Percentiles rank a stretch among this genome's conserved stretches.
Conservation (phyloP, 2,888 invertebrate species). For the Ferrisia virgata region DNA sequence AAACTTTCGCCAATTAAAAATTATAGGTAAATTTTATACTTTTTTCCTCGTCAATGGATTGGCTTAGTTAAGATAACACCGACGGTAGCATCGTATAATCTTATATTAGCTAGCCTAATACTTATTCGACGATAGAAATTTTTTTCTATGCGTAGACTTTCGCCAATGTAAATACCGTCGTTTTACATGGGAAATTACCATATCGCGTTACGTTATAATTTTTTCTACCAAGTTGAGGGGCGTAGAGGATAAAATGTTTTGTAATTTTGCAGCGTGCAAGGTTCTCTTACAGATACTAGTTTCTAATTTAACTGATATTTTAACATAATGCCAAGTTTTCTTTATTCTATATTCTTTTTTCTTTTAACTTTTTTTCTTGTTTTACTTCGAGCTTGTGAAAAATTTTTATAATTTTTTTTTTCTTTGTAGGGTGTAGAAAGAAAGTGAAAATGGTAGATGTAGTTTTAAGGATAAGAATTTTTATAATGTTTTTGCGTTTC, state of each 20-base stretch:
- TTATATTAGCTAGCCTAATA: neutral
- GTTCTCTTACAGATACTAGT: neutral
- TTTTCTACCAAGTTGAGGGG: neutral
- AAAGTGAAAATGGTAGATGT: too few relatives aligned
- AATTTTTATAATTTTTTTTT: too few relatives aligned
- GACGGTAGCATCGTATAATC: neutral
- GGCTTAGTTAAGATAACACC: neutral
- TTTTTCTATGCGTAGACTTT: neutral
- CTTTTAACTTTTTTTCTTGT: too few relatives aligned
- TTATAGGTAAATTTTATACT: neutral
- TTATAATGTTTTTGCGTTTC: too few relatives aligned
- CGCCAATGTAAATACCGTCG: neutral
- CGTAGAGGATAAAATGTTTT: neutral
- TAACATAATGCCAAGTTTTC: neutral
- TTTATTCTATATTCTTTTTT: neutral
- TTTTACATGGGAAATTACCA: neutral
- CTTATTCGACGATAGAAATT: neutral
- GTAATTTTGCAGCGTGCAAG: neutral
- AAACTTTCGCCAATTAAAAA: constrained; percentile 22
- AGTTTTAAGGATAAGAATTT: too few relatives aligned
- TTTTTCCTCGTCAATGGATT: neutral
- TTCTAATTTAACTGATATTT: neutral
- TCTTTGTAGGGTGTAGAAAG: too few relatives aligned
- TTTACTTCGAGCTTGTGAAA: too few relatives aligned
- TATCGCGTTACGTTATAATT: neutral